phyloP scores from a whole-genome alignment of 2,888 invertebrate species.

The Homarus gammarus region DNA sequence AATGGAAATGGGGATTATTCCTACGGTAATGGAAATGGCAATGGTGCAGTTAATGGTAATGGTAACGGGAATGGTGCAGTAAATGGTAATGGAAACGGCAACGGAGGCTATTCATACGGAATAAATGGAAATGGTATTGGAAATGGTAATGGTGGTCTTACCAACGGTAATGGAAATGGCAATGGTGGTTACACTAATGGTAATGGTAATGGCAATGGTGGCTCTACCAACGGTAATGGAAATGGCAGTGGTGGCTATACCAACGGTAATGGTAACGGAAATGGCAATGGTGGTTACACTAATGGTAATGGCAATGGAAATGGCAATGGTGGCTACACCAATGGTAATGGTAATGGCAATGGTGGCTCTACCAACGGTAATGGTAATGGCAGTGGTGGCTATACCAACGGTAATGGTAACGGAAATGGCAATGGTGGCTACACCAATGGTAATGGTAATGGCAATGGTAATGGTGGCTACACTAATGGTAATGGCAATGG shows the following conservation, averaged over 20 bases:
- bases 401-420: background rate
- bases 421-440: background rate
- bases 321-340: background rate
- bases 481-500: conserved; percentile 28
- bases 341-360: background rate
- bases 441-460: background rate
- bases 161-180: conserved; percentile 17
- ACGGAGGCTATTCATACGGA: conserved; percentile 1
- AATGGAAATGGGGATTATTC: background rate
- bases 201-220: background rate
- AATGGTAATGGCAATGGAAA: conserved; percentile 28
- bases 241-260: background rate
- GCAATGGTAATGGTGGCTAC: conserved; percentile 6
- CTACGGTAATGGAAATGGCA: background rate
- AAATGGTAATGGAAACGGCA: conserved; percentile 8
- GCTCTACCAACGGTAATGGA: conserved; percentile 2
- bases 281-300: background rate
- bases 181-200: background rate
- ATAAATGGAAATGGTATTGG: conserved; percentile 28
- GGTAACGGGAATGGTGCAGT: conserved; percentile 22
- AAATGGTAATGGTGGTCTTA: background rate
- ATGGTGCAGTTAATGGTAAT: too few relatives aligned
- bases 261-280: conserved; percentile 20
- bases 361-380: background rate
- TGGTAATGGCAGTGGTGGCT: conserved; percentile 11